These are phyloP conservation scores for Stratiomys singularior DNA, from an alignment of 2,888 invertebrate genomes.

Conservation along the genomic window DNA sequence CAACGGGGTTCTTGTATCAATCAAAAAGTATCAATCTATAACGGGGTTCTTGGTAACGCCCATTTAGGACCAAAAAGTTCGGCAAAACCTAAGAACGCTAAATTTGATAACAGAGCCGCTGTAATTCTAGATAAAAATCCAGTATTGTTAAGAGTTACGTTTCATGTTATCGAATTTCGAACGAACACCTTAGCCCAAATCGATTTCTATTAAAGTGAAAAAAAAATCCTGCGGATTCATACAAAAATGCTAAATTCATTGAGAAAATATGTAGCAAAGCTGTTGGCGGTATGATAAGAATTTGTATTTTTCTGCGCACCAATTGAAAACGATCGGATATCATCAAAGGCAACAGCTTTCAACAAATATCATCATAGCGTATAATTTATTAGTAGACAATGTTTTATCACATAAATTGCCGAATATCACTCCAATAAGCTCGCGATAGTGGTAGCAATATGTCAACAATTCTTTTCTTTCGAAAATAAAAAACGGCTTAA, in stretches of 20 bases:
- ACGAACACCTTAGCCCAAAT: too few relatives aligned
- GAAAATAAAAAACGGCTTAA: background rate
- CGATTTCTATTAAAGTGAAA: too few relatives aligned
- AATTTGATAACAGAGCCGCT: too few relatives aligned
- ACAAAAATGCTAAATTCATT: too few relatives aligned
- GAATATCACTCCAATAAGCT: conserved; percentile 22
- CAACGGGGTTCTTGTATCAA: too few relatives aligned
- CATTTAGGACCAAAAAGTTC: too few relatives aligned
- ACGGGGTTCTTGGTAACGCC: too few relatives aligned
- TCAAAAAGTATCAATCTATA: background rate
- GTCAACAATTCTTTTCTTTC: background rate
- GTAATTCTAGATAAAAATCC: background rate
- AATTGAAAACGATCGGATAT: background rate
- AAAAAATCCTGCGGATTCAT: too few relatives aligned
- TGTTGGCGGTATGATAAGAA: background rate
- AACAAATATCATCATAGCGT: background rate
- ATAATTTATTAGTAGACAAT: conserved; percentile 24
- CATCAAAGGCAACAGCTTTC: background rate
- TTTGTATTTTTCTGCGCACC: background rate
- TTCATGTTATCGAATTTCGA: too few relatives aligned
- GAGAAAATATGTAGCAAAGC: too few relatives aligned
- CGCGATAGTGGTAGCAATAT: conserved; percentile 14
- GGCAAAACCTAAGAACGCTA: too few relatives aligned
- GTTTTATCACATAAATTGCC: conserved; percentile 21
- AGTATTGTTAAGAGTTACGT: background rate